Base-by-base conservation (phyloP, 2,797 vertebrate species). In the Sebastes minor region DNA sequence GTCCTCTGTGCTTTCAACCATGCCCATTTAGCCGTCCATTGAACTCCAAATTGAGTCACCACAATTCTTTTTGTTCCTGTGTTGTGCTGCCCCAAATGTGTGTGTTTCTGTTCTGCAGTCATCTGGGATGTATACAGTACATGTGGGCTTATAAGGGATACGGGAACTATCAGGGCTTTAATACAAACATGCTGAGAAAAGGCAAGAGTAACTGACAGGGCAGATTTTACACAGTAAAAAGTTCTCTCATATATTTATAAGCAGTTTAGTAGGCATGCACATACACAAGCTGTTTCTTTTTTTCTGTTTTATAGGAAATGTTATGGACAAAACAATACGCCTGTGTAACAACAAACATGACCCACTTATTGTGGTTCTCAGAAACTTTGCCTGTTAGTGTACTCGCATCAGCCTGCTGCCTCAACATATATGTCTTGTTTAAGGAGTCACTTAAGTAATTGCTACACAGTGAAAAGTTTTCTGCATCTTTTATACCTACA, bases 371-470 rank as follows among this genome's bases (percentile, higher is more conserved):
- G 22, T 76, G 5, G 14, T 55, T 76, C 32, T 72, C 65, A 79
- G 56, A 79, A 88, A 89, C 81, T 77, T 84, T 74, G 32, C 81
- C 74, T 75, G 6, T 89, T 91, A 91, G 71, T 42, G 18, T 60
- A 18, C 67, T 66, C 73, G 11, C 16, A 27, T 79, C 35, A 61
- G 35, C 35, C 20, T 1, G 2, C 13, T 30, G 57, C 33, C 68
- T 23, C n/a, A 22, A 25, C 28, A 53, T 53, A n/a, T 53, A 22
- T 8, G 28, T 52, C 64, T 57, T 64, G 8, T 80, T 81, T 57
- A 38, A 63, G 6, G 20, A 28, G 27, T 74, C 35, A 25, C 49
- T 79, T 2, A 57, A 65, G 23, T 87, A 84, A 90, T 85, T 82
- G 71, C 16, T 66, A 10, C 33, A 55, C 8, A 4, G 18, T 25